phyloP scores from a whole-genome alignment of 2,113 vertebrate genomes.

The Panurus biarmicus region DNA sequence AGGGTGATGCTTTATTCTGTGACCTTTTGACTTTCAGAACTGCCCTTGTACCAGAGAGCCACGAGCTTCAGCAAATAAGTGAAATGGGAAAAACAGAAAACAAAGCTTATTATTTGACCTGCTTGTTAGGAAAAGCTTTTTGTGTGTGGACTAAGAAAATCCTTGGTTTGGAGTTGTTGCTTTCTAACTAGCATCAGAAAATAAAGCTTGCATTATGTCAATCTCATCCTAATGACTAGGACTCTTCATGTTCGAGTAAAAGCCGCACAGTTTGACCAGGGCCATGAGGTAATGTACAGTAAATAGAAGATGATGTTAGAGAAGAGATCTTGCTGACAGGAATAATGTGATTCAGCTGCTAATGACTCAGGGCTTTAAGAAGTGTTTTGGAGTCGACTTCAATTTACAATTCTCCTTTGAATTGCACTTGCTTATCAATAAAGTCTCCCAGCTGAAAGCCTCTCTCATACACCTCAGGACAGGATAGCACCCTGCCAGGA shows the following conservation, averaged over 20 bases:
- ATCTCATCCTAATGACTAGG: not conserved
- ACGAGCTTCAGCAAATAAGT: slow-evolving; percentile 48
- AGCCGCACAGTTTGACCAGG: slow-evolving; percentile 31
- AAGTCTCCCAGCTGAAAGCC: slow-evolving; percentile 4
- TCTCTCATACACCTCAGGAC: slow-evolving; percentile 19
- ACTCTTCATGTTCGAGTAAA: not conserved
- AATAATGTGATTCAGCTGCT: slow-evolving; percentile 58
- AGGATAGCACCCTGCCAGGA: slow-evolving; percentile 2
- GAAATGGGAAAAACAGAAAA: slow-evolving; percentile 40
- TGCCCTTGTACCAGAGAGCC: slow-evolving; percentile 19
- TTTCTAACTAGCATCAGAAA: slow-evolving; percentile 18
- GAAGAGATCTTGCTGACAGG: slow-evolving; percentile 53
- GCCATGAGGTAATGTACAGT: slow-evolving; percentile 44
- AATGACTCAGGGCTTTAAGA: slow-evolving; percentile 63
- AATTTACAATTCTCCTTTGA: slow-evolving; percentile 45
- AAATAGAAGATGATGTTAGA: slow-evolving; percentile 52
- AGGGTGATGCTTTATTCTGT: slow-evolving; percentile 32
- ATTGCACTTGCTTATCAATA: slow-evolving; percentile 46
- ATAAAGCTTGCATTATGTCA: not conserved
- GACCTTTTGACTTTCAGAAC: slow-evolving; percentile 65
- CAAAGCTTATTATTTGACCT: slow-evolving; percentile 24
- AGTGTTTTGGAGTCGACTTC: slow-evolving; percentile 52
- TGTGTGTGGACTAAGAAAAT: not conserved
- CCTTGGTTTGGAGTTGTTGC: not conserved
- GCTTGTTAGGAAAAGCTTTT: not conserved